These are phyloP conservation scores for Mesembrinibis cayennensis DNA, from an alignment of 2,113 vertebrate species.

Conservation along the genomic window DNA sequence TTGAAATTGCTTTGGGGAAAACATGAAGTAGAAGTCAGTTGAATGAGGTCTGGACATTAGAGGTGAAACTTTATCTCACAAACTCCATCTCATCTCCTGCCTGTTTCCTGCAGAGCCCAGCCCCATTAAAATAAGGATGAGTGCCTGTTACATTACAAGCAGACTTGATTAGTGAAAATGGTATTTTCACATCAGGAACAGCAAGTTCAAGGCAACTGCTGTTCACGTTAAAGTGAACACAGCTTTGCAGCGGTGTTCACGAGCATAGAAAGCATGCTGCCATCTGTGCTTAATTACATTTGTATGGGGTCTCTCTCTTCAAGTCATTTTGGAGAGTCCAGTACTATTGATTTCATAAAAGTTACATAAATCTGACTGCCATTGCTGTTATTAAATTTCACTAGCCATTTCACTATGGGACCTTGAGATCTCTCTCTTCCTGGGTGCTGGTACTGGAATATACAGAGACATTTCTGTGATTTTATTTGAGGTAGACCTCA, in stretches of 20 bases:
- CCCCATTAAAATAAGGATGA: neutral
- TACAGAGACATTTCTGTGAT: neutral
- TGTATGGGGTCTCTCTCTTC: conserved; percentile 28
- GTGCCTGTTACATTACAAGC: neutral
- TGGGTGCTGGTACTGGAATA: neutral
- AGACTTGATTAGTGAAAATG: conserved; percentile 3
- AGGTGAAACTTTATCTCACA: neutral
- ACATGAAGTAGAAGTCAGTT: neutral
- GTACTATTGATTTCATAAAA: conserved; percentile 51
- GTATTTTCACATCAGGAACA: conserved; percentile 2
- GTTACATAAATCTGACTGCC: conserved; percentile 54
- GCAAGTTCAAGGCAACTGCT: conserved; percentile 44
- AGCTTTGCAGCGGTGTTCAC: neutral
- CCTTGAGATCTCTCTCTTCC: neutral
- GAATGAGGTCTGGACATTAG: neutral
- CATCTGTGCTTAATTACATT: conserved; percentile 49
- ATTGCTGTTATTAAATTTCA: conserved; percentile 31
- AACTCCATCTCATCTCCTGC: neutral
- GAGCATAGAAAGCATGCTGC: neutral
- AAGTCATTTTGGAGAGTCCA: conserved; percentile 31
- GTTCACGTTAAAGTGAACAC: neutral
- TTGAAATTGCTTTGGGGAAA: neutral
- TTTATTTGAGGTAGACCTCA: neutral
- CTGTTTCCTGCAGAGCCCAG: neutral
- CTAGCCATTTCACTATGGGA: neutral